A percentile compares a stretch with the other conserved stretches of the same genome.
Conservation (phyloP, 2,113 vertebrate genomes). For the Rutilus rutilus region DNA sequence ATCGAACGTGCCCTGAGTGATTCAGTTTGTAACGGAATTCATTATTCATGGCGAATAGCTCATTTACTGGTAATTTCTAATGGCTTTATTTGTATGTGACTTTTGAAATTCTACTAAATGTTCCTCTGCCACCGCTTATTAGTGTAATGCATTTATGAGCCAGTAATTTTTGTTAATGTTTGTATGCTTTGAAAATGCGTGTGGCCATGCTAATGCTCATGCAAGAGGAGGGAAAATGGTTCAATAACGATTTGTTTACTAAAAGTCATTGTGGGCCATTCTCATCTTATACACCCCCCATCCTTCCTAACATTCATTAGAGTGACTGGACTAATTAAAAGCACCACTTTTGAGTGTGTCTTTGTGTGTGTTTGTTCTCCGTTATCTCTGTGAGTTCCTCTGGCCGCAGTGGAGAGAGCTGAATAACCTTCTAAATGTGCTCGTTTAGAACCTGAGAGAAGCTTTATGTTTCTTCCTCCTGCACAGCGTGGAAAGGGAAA, state of each 20-base stretch:
- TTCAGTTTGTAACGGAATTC: slow-evolving; percentile 49
- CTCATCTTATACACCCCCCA: slow-evolving; percentile 1
- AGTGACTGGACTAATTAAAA: slow-evolving; percentile 46
- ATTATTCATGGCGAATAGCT: slow-evolving; percentile 56
- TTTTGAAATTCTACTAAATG: slow-evolving; percentile 54
- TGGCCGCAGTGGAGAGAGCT: not conserved
- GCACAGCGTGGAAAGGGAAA: slow-evolving; percentile 57
- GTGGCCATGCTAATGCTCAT: slow-evolving; percentile 32
- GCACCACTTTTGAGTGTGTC: not conserved
- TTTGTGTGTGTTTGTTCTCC: not conserved
- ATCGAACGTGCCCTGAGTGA: slow-evolving; percentile 50
- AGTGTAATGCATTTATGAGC: slow-evolving; percentile 54
- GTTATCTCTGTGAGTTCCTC: slow-evolving; percentile 9
- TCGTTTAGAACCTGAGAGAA: not conserved
- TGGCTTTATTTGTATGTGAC: slow-evolving; percentile 57
- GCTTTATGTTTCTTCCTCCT: slow-evolving; percentile 25
- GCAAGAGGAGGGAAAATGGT: slow-evolving; percentile 21
- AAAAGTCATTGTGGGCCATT: slow-evolving; percentile 26
- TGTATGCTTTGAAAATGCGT: slow-evolving; percentile 31
- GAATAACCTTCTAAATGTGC: slow-evolving; percentile 18
- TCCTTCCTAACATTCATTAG: slow-evolving; percentile 33
- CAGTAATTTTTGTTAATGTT: slow-evolving; percentile 53
- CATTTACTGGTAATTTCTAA: slow-evolving; percentile 56
- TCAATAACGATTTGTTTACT: slow-evolving; percentile 51
- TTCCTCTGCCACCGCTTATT: slow-evolving; percentile 47